phyloP scores from a whole-genome alignment of 2,888 invertebrate species.

The Drosophila neutralis region DNA sequence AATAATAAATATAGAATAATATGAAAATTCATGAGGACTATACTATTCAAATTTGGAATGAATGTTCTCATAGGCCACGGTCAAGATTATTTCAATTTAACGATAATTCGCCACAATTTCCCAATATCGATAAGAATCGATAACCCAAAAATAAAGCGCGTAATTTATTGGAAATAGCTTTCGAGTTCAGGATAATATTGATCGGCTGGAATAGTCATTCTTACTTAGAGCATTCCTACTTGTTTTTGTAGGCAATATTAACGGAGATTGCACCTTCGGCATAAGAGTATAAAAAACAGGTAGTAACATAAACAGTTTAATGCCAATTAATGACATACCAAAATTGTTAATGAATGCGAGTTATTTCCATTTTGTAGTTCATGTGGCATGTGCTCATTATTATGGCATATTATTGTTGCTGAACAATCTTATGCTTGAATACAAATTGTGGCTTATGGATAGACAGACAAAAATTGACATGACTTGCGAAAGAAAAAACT shows the following conservation, averaged over 20 bases:
- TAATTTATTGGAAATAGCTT: neutral
- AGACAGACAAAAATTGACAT: neutral
- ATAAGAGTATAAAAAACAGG: neutral
- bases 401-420: neutral
- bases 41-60: neutral
- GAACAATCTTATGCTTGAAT: neutral
- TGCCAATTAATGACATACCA: conserved; percentile 29
- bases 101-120: neutral
- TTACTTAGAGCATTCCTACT: neutral
- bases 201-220: neutral
- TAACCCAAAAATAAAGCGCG: neutral
- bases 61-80: neutral
- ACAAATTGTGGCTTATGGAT: neutral
- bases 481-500: neutral
- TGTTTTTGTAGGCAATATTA: neutral
- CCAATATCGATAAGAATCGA: neutral
- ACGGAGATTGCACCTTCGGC: neutral
- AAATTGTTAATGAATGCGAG: conserved; percentile 44
- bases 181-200: neutral
- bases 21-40: neutral
- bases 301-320: conserved; percentile 3
- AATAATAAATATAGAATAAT: neutral
- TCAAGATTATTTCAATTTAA: neutral
- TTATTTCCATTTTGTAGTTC: conserved; percentile 58
- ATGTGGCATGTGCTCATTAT: conserved; percentile 11